A percentile compares a stretch with the other conserved stretches of the same genome.
Evolutionary conservation across 1,140 invertebrate genomes (phyloP).

Genomic region (Brachionus angularis): DNA sequence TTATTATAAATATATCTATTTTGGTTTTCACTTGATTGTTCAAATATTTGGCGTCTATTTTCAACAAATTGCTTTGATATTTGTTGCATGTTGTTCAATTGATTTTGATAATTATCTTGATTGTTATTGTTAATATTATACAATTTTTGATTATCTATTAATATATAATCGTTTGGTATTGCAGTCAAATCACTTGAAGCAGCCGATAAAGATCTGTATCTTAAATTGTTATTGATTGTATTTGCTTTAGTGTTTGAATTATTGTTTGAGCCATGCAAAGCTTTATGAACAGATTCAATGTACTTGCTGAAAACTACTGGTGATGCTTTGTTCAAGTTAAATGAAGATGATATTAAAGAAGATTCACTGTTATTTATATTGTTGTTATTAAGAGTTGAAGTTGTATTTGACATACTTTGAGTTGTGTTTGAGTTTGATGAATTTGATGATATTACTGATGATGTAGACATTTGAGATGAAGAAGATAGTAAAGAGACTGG

Average conservation of each 20-base stretch:
- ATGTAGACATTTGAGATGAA: neutral
- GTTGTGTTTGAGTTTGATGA: constrained; percentile 19
- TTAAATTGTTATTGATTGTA: too few relatives aligned
- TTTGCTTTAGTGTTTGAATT: neutral
- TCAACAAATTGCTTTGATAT: constrained; percentile 29
- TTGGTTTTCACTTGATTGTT: neutral
- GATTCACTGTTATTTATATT: constrained; percentile 13
- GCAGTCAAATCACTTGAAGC: constrained; percentile 4
- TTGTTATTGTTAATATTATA: neutral
- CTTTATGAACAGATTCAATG: constrained; percentile 33
- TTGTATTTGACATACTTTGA: neutral
- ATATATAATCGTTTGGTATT: neutral
- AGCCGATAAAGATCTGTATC: constrained; percentile 2
- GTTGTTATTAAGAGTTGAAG: neutral
- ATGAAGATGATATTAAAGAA: neutral
- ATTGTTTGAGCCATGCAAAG: neutral
- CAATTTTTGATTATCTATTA: neutral
- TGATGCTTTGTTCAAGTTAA: constrained; percentile 12
- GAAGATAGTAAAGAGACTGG: neutral
- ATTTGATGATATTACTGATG: constrained; percentile 5
- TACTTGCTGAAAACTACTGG: constrained; percentile 32
- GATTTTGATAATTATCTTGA: neutral
- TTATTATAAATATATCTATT: neutral
- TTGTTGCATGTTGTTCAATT: neutral
- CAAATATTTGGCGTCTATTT: constrained; percentile 23